Evolutionary conservation across 2,888 invertebrate genomes (phyloP), one percentile per base, ranked within the genome.

Genomic region (Acronicta aceris): DNA sequence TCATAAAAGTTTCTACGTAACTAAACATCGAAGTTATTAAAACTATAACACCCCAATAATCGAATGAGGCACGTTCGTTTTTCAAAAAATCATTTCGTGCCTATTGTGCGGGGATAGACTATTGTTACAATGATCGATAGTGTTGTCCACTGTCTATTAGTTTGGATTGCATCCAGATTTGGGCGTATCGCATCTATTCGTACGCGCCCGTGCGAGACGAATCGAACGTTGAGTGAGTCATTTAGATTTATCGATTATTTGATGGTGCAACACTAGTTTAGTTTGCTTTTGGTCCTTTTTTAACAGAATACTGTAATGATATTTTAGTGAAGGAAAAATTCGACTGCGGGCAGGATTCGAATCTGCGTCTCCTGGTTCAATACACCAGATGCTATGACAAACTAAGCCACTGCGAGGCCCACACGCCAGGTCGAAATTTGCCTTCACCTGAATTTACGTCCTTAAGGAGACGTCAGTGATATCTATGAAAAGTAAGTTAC

Each of bases 91-190:
- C 21, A 68, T 77, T 74, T 78, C 66, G 69, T 65, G 65, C 51
- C 71, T 59, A 74, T 81, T 78, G 79, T 81, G 68, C 46, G 61
- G 71, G 67, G 65, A 71, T 61, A 73, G 70, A 66, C 72, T 55
- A 71, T 88, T 87, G 87, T 88, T 75, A 71, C 66, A 57, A 84
- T 86, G 86, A 90, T 89, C 85, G 85, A 89, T 88, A 81, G 83
- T 71, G 83, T 86, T 87, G 85, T 86, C 83, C 83, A 76, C 66
- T 63, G 65, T 82, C 85, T 88, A 89, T 89, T 87, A 89, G 85
- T 87, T 86, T 84, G 86, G 88, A 88, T 85, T 84, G 84, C 79
- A 83, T 84, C 88, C 86, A 88, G 85, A 83, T 84, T 83, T 73
- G 69, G 59, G 71, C 71, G 64, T 72, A 67, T 70, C 76, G 66